Evolutionary conservation across 1,140 invertebrate species (phyloP).

Genomic region (fruit fly (Drosophila melanogaster)): DNA sequence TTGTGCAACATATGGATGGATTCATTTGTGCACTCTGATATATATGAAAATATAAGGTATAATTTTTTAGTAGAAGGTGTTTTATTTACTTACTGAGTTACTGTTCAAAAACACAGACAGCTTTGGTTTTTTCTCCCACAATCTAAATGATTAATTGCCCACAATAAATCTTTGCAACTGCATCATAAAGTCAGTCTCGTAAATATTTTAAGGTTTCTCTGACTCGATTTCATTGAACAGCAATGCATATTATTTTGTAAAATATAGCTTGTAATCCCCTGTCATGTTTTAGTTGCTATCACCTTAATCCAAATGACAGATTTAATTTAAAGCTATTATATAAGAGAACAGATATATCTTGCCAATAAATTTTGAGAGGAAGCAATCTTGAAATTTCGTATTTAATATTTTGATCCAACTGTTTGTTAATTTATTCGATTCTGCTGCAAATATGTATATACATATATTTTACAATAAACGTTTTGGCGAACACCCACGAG

Average conservation of each 20-base stretch:
- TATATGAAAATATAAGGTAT: too few relatives aligned
- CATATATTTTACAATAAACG: slow-evolving; percentile 43
- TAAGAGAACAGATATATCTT: slow-evolving; percentile 10
- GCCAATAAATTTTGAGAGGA: slow-evolving; percentile 8
- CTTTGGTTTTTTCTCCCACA: neutral
- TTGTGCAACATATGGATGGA: slow-evolving; percentile 17
- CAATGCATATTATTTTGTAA: neutral
- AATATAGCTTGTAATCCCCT: slow-evolving; percentile 14
- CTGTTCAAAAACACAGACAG: neutral
- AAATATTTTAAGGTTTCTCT: slow-evolving; percentile 1
- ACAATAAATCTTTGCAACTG: slow-evolving; percentile 5
- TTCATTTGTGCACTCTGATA: slow-evolving; percentile 25
- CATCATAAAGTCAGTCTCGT: neutral
- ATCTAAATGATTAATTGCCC: slow-evolving; percentile 10
- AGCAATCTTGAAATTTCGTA: slow-evolving; percentile 14
- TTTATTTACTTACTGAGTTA: neutral
- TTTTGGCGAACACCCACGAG: slow-evolving; percentile 39
- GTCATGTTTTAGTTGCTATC: slow-evolving; percentile 21
- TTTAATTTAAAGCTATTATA: neutral
- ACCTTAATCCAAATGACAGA: slow-evolving; percentile 7
- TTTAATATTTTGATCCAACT: slow-evolving; percentile 5
- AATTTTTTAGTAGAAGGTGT: too few relatives aligned
- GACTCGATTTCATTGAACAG: slow-evolving; percentile 5
- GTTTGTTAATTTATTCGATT: slow-evolving; percentile 25
- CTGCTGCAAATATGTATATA: slow-evolving; percentile 18